These are phyloP conservation scores for Coluber constrictor DNA, from an alignment of 2,797 vertebrate species.

Conservation along the genomic window DNA sequence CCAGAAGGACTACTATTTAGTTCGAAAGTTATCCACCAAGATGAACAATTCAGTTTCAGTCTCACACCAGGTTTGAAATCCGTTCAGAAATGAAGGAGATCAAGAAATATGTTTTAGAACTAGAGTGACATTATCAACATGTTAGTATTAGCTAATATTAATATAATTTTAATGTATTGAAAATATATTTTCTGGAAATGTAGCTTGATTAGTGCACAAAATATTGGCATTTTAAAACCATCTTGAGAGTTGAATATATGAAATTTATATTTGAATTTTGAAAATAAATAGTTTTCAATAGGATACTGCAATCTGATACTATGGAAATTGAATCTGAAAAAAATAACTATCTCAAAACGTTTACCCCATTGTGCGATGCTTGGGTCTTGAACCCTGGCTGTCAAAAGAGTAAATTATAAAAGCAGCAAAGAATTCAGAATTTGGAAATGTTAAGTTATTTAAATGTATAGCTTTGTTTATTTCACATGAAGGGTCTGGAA, in stretches of 20 bases:
- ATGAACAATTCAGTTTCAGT: not conserved
- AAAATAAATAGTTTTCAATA: not conserved
- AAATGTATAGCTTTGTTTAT: slow-evolving; percentile 17
- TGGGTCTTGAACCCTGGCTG: not conserved
- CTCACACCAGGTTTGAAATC: not conserved
- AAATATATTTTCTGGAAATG: not conserved
- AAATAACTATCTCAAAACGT: not conserved
- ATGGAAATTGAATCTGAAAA: not conserved
- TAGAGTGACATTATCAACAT: too few relatives aligned
- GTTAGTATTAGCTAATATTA: not conserved
- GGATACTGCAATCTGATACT: not conserved
- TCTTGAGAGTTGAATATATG: not conserved
- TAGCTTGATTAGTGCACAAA: not conserved
- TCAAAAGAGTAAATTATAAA: not conserved
- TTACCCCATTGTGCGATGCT: not conserved
- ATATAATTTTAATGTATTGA: not conserved
- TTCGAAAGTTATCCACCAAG: not conserved
- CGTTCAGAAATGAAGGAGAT: not conserved
- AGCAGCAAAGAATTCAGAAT: not conserved
- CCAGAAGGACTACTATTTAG: not conserved
- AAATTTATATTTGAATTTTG: not conserved
- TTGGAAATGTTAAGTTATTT: not conserved
- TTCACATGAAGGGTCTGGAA: slow-evolving; percentile 61
- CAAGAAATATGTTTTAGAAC: not conserved
- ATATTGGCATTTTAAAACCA: not conserved